Base-by-base conservation (phyloP, 92 coral and sea anemone genomes). In the Anthopleura xanthogrammica region DNA sequence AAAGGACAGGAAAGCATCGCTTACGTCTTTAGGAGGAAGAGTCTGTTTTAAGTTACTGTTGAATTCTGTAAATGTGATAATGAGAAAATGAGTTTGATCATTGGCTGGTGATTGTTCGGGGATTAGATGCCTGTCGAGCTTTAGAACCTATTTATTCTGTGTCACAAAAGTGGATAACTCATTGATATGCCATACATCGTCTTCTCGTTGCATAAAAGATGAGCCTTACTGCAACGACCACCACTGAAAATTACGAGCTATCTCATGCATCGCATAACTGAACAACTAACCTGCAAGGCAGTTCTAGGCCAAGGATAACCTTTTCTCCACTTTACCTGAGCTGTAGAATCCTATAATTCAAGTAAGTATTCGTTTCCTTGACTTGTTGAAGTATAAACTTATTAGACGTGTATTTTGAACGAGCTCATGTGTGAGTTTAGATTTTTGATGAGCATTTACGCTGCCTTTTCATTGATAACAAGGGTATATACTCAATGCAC, bases 1-100 rank as follows among this genome's bases (percentile, higher is more conserved):
- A 62, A 62, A 62, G 70, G 70, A 62, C 70, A 62, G 70, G n/a
- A 58, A 62, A 22, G 70, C 29, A 62, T 62, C 70, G 29, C 70
- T 62, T 23, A 62, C 70, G 70, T 62, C 24, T 62, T 23, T 23
- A 20, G 2, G 24, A 20, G 29, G 29, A 62, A 20, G 12, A 22
- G 7, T 62, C 12, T 62, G 36, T 62, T 29, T 7, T 23, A n/a
- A 62, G 12, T 20, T 62, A 58, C 23, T 29, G 29, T 62, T 23
- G 70, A 62, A 62, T 62, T 20, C 29, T 62, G 70, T 62, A 62
- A 62, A 62, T 62, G 24, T 7, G 36, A 62, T 62, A 62, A 62
- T 62, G 64, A 58, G 19, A 5, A 14, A 58, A 58, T 58, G 39
- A 62, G 36, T 62, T 62, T 62, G 70, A 0, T 23, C 70, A 62